Conservation (phyloP, 2,888 invertebrate genomes). For the Blastobasis adustella region DNA sequence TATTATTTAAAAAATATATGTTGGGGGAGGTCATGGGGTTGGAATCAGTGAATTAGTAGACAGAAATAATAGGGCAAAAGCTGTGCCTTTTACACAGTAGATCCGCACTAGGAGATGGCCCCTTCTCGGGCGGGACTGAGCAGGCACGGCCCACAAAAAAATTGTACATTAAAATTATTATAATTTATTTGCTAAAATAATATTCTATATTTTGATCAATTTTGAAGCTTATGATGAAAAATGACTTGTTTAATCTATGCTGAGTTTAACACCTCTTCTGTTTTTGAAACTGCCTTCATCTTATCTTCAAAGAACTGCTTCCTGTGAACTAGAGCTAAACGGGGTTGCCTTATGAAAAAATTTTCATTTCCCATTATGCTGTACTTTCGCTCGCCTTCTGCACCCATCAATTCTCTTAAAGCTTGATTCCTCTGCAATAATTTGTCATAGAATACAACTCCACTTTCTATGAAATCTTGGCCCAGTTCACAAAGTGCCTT, state of each 20-base stretch:
- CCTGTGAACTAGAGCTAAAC: conserved; percentile 78
- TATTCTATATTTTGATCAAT: conserved; percentile 3
- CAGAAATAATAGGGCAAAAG: no score
- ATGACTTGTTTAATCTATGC: no score
- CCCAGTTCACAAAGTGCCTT: conserved; percentile 75
- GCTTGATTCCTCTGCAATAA: conserved; percentile 82
- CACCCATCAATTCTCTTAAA: conserved; percentile 78
- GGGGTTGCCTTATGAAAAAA: conserved; percentile 77
- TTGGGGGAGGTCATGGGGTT: no score
- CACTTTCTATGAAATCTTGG: conserved; percentile 80
- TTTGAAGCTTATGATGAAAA: no score
- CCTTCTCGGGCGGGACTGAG: no score
- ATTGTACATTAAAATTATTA: not conserved
- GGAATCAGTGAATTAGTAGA: no score
- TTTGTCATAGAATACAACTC: conserved; percentile 85
- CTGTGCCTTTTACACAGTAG: no score
- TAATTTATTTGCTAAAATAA: not conserved
- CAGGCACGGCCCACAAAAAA: no score
- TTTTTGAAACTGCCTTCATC: conserved; percentile 39
- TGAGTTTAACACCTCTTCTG: not conserved
- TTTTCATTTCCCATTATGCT: conserved; percentile 82
- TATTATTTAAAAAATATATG: no score
- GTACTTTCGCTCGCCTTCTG: conserved; percentile 75
- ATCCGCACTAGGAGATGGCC: no score
- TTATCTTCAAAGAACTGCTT: conserved; percentile 78